Evolutionary conservation across 2,888 invertebrate genomes (phyloP).

Genomic region (Herminia tarsipennalis): DNA sequence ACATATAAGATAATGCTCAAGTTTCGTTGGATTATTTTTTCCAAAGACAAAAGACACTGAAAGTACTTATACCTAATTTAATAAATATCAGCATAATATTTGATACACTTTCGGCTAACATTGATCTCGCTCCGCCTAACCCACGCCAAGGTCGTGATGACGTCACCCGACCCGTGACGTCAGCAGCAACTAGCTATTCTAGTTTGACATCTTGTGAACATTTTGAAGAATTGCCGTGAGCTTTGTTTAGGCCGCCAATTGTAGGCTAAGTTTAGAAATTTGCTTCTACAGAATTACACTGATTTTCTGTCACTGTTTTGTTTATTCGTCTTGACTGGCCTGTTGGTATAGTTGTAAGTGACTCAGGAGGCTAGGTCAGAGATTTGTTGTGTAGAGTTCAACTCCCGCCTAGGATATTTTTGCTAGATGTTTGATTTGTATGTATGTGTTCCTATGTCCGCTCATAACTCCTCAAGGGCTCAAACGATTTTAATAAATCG

Average conservation of each 20-base stretch:
- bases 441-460: no score
- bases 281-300: conserved; percentile 6
- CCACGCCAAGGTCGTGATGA: conserved; percentile 53
- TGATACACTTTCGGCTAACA: conserved; percentile 3
- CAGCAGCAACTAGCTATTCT: conserved; percentile 27
- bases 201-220: conserved; percentile 15
- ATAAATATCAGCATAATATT: conserved; percentile 5
- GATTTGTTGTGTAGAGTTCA: no score
- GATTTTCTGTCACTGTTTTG: not conserved
- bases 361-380: no score
- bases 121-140: conserved; percentile 25
- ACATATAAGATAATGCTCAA: no score
- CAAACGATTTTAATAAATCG: no score
- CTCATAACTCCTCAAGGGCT: no score
- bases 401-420: no score
- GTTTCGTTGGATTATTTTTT: no score
- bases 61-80: conserved; percentile 1
- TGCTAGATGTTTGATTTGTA: no score
- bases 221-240: conserved; percentile 17
- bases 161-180: conserved; percentile 49
- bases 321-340: no score
- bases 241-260: conserved; percentile 6
- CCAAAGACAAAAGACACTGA: not conserved
- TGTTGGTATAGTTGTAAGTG: no score
- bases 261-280: conserved; percentile 7